Evolutionary conservation across 2,797 vertebrate genomes (phyloP).

Genomic region (Protonibea diacanthus): DNA sequence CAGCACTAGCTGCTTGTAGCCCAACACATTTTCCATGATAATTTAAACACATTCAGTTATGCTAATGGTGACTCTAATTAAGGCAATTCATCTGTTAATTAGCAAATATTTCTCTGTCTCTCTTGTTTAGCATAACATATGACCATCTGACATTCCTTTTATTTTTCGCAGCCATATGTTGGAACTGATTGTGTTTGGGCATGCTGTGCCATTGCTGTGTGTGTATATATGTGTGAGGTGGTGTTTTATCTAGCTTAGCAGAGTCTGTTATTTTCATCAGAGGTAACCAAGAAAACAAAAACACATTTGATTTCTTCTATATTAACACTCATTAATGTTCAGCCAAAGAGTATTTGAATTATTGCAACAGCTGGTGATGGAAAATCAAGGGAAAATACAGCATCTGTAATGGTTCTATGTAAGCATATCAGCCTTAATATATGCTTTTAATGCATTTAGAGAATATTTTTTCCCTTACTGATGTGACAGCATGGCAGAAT

Average conservation of each 20-base stretch:
- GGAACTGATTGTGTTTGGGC: background rate
- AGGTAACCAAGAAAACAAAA: conserved; percentile 11
- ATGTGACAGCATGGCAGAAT: background rate
- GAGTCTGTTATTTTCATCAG: background rate
- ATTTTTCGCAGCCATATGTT: conserved; percentile 19
- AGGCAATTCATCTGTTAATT: conserved; percentile 14
- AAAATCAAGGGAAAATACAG: background rate
- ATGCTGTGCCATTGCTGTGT: conserved; percentile 6
- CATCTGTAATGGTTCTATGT: background rate
- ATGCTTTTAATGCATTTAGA: background rate
- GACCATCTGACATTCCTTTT: background rate
- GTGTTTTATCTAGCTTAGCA: background rate
- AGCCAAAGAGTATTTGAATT: background rate
- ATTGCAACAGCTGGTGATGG: background rate
- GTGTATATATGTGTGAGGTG: background rate
- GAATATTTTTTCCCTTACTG: background rate
- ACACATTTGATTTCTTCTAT: background rate
- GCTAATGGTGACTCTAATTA: conserved; percentile 1
- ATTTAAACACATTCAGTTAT: background rate
- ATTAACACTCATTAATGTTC: background rate
- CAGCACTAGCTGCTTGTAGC: conserved; percentile 7
- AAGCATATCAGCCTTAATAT: background rate
- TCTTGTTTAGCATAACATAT: conserved; percentile 10
- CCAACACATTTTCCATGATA: background rate
- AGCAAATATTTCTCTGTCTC: background rate